These are phyloP conservation scores for Drosophila azteca DNA, from an alignment of 1,140 invertebrate genomes.

Conservation along the genomic window DNA sequence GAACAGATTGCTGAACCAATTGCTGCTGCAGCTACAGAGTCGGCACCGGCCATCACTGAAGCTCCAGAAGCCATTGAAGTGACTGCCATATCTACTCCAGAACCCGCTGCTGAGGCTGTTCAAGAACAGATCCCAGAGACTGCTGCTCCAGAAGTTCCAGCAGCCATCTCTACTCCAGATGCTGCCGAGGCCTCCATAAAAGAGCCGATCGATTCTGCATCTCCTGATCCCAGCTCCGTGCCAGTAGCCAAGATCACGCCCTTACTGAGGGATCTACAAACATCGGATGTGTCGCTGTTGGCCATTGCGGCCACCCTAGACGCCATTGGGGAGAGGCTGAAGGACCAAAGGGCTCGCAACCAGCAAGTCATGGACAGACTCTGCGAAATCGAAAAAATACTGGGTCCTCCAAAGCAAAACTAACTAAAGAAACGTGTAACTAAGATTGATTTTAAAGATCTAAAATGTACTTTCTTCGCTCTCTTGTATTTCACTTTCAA, in stretches of 20 bases:
- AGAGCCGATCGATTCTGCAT: neutral
- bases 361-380: constrained; percentile 64
- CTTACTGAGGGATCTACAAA: constrained; percentile 55
- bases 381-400: constrained; percentile 68
- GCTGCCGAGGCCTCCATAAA: neutral
- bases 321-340: constrained; percentile 58
- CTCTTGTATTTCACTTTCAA: neutral
- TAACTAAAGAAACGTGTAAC: neutral
- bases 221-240: constrained; percentile 21
- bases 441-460: neutral
- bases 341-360: constrained; percentile 58
- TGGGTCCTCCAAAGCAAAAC: constrained; percentile 44
- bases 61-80: neutral
- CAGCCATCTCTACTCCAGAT: neutral
- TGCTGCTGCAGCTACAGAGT: neutral
- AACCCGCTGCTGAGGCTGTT: neutral
- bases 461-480: too few relatives aligned
- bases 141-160: neutral
- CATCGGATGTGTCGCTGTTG: constrained; percentile 54
- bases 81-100: neutral
- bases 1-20: neutral
- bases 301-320: constrained; percentile 64
- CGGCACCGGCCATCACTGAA: neutral
- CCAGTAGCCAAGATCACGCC: constrained; percentile 63
- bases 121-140: neutral